Evolutionary conservation across 2,797 vertebrate genomes (phyloP), one percentile per base, ranked within the genome.

Genomic region (Gymnothorax reevesii): DNA sequence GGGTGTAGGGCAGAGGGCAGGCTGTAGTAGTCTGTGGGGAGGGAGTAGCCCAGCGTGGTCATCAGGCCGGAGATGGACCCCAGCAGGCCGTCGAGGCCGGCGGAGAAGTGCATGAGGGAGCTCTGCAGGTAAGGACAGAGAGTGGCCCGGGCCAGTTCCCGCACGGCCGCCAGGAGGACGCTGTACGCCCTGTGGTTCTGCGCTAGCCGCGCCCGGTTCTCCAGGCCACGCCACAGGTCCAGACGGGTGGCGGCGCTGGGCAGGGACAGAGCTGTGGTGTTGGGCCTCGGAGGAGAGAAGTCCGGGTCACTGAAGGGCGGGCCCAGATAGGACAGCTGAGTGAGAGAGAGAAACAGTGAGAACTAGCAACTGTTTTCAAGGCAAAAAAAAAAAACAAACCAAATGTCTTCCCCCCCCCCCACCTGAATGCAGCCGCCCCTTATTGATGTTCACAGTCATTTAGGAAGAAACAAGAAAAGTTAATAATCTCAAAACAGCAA

Each of bases 131-230:
- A 97, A 0, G 97, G 97, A 5, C 97, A 97, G 84, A 97, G 94
- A 7, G 96, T 96, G 86, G 97, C 97, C 75, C 96, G 95, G 1
- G 98, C 96, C 90, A 99, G 95, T 88, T 97, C 97, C 0, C 96
- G 95, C 90, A 99, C 94, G 0, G 98, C 97, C 59, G 96, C 96
- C 89, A 99, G 94, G 55, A 99, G 94, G 57, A 98, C 95, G 49
- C 97, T 97, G 92, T 99, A 99, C 64, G 98, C 98, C 4, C 95
- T 96, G 91, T 99, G 98, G 95, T 99, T 99, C 94, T 98, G 98
- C 2, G 97, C 97, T 62, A 99, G 92, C 2, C 98, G 96, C 15
- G 97, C 97, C 5, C 97, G 97, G 93, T 99, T 98, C 84, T 98
- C 98, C 92, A 99, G 92, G 9, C 97, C 97, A 0, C 97, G 95